Base-by-base conservation (phyloP, 2,888 invertebrate genomes). In the Drosophila conformis region DNA sequence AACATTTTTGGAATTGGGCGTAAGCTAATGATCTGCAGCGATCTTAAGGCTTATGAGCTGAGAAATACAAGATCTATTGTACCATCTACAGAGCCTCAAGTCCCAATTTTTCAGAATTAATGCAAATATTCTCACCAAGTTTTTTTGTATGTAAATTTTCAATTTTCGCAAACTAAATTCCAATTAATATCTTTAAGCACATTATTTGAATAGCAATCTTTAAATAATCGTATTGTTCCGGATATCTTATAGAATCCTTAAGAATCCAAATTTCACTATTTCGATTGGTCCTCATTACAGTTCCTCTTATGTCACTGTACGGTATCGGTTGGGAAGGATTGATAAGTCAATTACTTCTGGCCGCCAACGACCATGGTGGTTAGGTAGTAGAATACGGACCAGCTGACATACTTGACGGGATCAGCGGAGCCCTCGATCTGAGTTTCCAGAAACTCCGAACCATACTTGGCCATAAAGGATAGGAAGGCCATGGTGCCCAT, bases 401-500 rank as follows among this genome's bases (percentile, higher is more conserved):
- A 81, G 56, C 81, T 73, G 11, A 85, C 2, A 7, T 78, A 88
- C 36, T 66, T 69, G 1, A 84, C n/a, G 6, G 73, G 66, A 13
- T 63, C 18, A 6, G 56, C 68, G 2, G 60, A 52, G 25, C 67
- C 64, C 29, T 75, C 71, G 0, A 76, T 0, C 0, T 72, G 58
- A 0, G 38, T 8, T 4, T 90, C 88, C 4, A 65, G 10, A 27
- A 65, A 63, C 25, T 74, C 54, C 11, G 91, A 59, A 0, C 90
- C 91, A 29, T 80, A 87, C 21, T 87, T 79, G 36, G 90, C 73
- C 51, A 84, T 69, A 56, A 86, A 85, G 11, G 90, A 90, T 5
- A 83, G 42, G 4, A 81, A 1, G 18, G 91, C 89, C 88, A 92
- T 89, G 31, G 74, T 73, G n/a, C 82, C 85, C 56, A 83, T 80